These are phyloP conservation scores for Coenobita brevimanus DNA, from an alignment of 1,140 invertebrate genomes.

Conservation along the genomic window DNA sequence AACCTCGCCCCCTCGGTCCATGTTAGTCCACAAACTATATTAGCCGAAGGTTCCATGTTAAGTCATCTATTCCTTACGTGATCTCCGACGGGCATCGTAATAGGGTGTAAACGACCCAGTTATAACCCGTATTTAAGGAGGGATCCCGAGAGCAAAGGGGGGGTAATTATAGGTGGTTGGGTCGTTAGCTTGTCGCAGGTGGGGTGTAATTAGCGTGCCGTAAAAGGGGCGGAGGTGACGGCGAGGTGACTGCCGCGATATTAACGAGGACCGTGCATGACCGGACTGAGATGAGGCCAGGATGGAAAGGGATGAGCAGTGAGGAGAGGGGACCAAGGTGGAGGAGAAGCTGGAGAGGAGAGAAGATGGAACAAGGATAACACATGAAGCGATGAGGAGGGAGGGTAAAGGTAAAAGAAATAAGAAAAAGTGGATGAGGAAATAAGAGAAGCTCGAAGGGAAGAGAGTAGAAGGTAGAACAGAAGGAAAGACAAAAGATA, in stretches of 20 bases:
- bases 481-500: background rate
- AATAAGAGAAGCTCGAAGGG: background rate
- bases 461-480: background rate
- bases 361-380: background rate
- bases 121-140: background rate
- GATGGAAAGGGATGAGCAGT: too few relatives aligned
- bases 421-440: background rate
- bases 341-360: too few relatives aligned
- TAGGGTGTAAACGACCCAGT: slow-evolving; percentile 15
- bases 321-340: too few relatives aligned
- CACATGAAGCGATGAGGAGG: background rate
- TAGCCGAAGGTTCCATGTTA: background rate
- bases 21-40: background rate
- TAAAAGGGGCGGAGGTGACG: too few relatives aligned
- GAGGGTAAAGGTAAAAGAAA: background rate
- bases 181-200: slow-evolving; percentile 2
- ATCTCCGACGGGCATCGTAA: background rate
- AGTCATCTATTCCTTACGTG: background rate
- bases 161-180: background rate
- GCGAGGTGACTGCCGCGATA: too few relatives aligned
- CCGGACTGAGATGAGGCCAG: too few relatives aligned
- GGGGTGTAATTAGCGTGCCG: background rate
- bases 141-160: background rate
- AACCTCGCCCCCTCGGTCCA: too few relatives aligned
- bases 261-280: too few relatives aligned